Conservation (phyloP, 2,113 vertebrate genomes). For the Xiphias gladius region DNA sequence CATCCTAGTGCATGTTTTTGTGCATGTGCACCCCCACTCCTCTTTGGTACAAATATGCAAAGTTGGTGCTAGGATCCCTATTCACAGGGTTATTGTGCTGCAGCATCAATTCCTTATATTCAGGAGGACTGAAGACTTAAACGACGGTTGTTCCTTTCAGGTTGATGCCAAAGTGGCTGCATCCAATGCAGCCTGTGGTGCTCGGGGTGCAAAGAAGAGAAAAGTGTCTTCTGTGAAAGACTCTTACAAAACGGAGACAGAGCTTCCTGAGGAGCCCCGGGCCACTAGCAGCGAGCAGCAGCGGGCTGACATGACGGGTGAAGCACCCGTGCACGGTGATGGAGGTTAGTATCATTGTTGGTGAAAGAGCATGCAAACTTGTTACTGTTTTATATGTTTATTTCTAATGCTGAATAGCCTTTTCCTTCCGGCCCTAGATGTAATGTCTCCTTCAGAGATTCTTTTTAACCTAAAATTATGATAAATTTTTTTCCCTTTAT, state of each 20-base stretch:
- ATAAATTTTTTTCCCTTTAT: background rate
- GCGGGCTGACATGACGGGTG: conserved; percentile 1
- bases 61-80: background rate
- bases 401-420: background rate
- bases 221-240: conserved; percentile 58
- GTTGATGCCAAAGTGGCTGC: background rate
- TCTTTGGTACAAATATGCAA: background rate
- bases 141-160: conserved; percentile 29
- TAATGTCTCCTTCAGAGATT: background rate
- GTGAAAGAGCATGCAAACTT: background rate
- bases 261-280: background rate
- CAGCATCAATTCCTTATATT: background rate
- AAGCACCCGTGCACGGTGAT: background rate
- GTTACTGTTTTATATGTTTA: background rate
- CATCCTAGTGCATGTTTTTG: background rate
- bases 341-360: conserved; percentile 46
- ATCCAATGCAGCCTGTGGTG: background rate
- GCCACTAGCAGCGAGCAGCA: conserved; percentile 8
- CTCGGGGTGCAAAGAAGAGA: conserved; percentile 67
- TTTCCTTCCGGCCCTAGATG: background rate
- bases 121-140: background rate
- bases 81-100: background rate
- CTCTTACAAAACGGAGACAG: background rate
- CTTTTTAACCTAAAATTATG: background rate
- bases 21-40: background rate